These are phyloP conservation scores for Automeris io DNA, from an alignment of 2,888 invertebrate species.

Conservation along the genomic window DNA sequence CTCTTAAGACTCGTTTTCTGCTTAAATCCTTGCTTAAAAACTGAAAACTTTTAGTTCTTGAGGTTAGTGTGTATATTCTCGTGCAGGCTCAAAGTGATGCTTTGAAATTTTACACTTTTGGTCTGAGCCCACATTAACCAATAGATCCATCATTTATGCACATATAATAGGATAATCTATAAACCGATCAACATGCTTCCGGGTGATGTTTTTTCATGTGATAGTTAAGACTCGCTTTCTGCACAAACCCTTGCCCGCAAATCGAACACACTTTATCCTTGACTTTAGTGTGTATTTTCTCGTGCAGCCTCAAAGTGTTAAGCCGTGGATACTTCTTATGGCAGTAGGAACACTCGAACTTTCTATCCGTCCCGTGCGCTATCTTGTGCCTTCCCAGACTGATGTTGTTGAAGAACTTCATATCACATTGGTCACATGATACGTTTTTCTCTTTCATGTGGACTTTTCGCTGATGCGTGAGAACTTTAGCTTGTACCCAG, in stretches of 20 bases:
- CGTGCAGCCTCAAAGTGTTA: slow-evolving; percentile 16
- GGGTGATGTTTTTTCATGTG: slow-evolving; percentile 26
- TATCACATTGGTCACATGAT: slow-evolving; percentile 28
- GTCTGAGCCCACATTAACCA: no score
- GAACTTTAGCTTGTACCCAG: background rate
- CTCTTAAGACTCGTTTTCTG: slow-evolving; percentile 28
- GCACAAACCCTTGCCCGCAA: slow-evolving; percentile 27
- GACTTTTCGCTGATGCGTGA: slow-evolving; percentile 12
- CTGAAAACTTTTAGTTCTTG: slow-evolving; percentile 17
- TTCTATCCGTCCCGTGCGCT: slow-evolving; percentile 22
- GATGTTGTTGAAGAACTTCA: slow-evolving; percentile 9
- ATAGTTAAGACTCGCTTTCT: slow-evolving; percentile 27
- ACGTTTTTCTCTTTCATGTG: slow-evolving; percentile 24
- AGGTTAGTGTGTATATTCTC: no score
- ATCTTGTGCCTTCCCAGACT: slow-evolving; percentile 13
- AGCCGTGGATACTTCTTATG: slow-evolving; percentile 28
- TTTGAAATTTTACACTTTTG: no score
- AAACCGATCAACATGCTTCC: slow-evolving; percentile 7
- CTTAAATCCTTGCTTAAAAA: slow-evolving; percentile 26
- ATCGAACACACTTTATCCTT: slow-evolving; percentile 17
- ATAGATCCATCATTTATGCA: no score
- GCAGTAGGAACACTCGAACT: slow-evolving; percentile 30
- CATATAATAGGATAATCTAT: no score
- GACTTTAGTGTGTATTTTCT: slow-evolving; percentile 21
- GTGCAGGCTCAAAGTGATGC: no score